Base-by-base conservation (phyloP, 2,797 vertebrate genomes). In the Malacoctenus gilli region DNA sequence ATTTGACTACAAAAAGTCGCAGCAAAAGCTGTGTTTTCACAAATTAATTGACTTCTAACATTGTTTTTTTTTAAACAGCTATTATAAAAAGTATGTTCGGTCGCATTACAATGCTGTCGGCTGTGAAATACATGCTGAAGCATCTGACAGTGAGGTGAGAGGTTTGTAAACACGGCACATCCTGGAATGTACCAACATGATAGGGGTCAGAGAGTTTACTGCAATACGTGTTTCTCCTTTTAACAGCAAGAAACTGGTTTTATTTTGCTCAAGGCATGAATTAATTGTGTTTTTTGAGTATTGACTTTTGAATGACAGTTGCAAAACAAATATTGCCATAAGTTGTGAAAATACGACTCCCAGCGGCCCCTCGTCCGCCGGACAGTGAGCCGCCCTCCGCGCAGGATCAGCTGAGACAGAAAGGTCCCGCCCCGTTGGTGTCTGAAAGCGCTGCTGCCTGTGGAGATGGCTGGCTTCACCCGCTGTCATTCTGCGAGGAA, bases 101-200 rank as follows among this genome's bases (percentile, higher is more conserved):
- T 19, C 32, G 35, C 48, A 59, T 1, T 3, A 13, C 7, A 13
- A 18, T 34, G 32, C 44, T n/a, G 32, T 13, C 34, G 16, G 15
- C 16, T 23, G 58, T 48, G 16, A 20, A 43, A 39, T 44, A n/a
- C 3, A 31, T 21, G 10, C 11, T 38, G 10, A 68, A 56, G 52
- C 32, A 81, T 84, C 71, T 90, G 64, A 59, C 82, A 81, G 60
- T 16, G 52, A 71, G 56, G 79, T 80, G 87, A 77, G 75, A 89
- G 75, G 73, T 77, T 86, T 79, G 89, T 90, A 89, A 91, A 92
- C 87, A 86, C 47, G 1, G 79, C 53, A 89, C 76, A 92, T 92
- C 90, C 89, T 90, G 91, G 90, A 92, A 75, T 60, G 2, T 82
- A 91, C 90, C 89, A 92, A 85, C 5, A 13, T 50, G 1, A 18